Evolutionary conservation across 2,797 vertebrate species (phyloP).

Genomic region (Mergus octosetaceus): DNA sequence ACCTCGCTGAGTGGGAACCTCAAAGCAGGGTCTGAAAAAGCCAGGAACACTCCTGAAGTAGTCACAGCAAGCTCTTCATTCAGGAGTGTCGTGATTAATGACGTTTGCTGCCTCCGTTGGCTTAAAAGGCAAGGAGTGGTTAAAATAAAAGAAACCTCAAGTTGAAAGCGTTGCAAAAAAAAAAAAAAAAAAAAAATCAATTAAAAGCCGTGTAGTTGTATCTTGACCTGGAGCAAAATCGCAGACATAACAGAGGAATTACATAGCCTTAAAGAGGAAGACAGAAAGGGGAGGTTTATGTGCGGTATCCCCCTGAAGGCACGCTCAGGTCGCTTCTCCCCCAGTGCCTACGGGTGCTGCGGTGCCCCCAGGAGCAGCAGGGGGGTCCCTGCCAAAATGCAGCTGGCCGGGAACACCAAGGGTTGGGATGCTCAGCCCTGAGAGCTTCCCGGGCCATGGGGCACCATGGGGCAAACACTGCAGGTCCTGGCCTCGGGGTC

Average conservation of each 20-base stretch:
- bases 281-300: not conserved
- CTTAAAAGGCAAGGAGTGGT: conserved; percentile 12
- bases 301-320: not conserved
- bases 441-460: not conserved
- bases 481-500: not conserved
- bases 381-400: fast-evolving
- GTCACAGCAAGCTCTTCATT: not conserved
- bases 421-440: not conserved
- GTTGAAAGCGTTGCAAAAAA: conserved; percentile 18
- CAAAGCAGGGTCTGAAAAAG: conserved; percentile 13
- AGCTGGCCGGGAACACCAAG: fast-evolving
- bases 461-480: fast-evolving
- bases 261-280: conserved; percentile 25
- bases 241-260: conserved; percentile 35
- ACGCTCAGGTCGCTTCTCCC: not conserved
- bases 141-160: conserved; percentile 38
- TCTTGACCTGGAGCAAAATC: conserved; percentile 53
- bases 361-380: not conserved
- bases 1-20: not conserved
- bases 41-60: not conserved
- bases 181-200: not conserved
- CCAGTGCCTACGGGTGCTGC: fast-evolving
- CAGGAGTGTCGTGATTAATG: not conserved
- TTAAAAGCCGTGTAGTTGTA: conserved; percentile 12
- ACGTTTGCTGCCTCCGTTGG: not conserved